Evolutionary conservation across 2,113 vertebrate genomes (phyloP), one percentile per base, ranked within the genome.

Genomic region (Dromiciops gliroides): DNA sequence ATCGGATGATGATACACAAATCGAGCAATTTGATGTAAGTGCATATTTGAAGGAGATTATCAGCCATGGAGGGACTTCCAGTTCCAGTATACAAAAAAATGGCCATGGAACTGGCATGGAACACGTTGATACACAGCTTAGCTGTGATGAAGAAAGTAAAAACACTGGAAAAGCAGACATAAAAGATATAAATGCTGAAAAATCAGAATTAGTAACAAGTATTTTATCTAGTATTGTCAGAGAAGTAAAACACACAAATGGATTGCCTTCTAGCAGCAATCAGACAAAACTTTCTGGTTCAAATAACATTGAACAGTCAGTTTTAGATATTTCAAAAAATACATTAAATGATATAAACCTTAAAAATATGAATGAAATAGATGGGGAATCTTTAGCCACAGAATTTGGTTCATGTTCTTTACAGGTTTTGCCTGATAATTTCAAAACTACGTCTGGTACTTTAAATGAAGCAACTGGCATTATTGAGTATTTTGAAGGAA

Each of bases 31-130:
- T 97, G 98, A 92, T 0, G 0, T 93, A 90, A 95, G 97, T 60
- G 50, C 97, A 91, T 95, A 98, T 96, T 97, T 97, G 94, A 96
- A 97, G 95, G 98, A 96, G 95, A 94, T 89, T 95, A 89, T 92
- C 93, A 93, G 89, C 31, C 89, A 3, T 37, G 89, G 50, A 96
- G 97, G 94, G 94, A 95, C 91, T 44, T 92, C 48, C 0, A 0
- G 94, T 90, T 95, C 94, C 91, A 92, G 90, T 93, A 7, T 96
- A 49, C 88, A n/a, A 93, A 92, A 97, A 90, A 52, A 14, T 0
- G 53, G 28, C 0, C 91, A 95, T 10, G 11, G 92, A 11, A 24
- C 31, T 95, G 93, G 6, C 28, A 10, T 92, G 75, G 89, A 31
- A 93, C 49, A 51, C n/a, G 24, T 0, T 89, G 93, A 50, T 53